Conservation (phyloP, 2,888 invertebrate genomes). For the Peribatodes rhomboidaria region DNA sequence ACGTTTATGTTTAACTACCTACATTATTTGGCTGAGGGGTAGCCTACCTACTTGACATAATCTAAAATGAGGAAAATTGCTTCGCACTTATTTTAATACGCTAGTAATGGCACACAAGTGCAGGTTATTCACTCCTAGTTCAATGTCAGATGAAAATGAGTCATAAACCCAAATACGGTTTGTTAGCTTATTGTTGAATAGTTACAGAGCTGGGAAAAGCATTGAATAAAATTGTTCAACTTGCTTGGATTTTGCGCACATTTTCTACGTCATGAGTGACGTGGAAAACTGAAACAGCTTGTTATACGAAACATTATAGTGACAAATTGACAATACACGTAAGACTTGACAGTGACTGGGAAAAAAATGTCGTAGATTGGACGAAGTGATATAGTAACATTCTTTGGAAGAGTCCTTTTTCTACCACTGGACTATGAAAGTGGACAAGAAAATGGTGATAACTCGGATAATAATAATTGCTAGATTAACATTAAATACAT, state of each 20-base stretch:
- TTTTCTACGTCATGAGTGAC: not conserved
- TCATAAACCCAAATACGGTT: conserved; percentile 16
- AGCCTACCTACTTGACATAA: not conserved
- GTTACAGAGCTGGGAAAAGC: not conserved
- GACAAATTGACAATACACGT: too few relatives aligned
- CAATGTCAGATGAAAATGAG: conserved; percentile 35
- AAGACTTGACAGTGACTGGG: too few relatives aligned
- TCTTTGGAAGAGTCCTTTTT: too few relatives aligned
- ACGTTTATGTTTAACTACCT: not conserved
- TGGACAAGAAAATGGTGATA: too few relatives aligned
- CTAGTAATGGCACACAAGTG: conserved; percentile 32
- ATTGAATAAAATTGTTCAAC: not conserved
- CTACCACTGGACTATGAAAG: too few relatives aligned
- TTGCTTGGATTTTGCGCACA: not conserved
- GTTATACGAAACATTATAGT: too few relatives aligned
- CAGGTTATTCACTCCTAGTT: conserved; percentile 40
- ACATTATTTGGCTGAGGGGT: not conserved
- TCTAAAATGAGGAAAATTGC: conserved; percentile 2
- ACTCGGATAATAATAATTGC: too few relatives aligned
- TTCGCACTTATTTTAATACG: conserved; percentile 10
- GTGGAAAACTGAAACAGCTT: too few relatives aligned
- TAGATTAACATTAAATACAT: too few relatives aligned
- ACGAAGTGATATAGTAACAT: too few relatives aligned
- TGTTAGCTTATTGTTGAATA: conserved; percentile 1
- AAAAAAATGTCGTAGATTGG: too few relatives aligned